Percentiles rank a stretch among this genome's conserved stretches.
These are phyloP conservation scores for Selenia dentaria DNA, from an alignment of 2,888 invertebrate genomes.

Conservation along the genomic window DNA sequence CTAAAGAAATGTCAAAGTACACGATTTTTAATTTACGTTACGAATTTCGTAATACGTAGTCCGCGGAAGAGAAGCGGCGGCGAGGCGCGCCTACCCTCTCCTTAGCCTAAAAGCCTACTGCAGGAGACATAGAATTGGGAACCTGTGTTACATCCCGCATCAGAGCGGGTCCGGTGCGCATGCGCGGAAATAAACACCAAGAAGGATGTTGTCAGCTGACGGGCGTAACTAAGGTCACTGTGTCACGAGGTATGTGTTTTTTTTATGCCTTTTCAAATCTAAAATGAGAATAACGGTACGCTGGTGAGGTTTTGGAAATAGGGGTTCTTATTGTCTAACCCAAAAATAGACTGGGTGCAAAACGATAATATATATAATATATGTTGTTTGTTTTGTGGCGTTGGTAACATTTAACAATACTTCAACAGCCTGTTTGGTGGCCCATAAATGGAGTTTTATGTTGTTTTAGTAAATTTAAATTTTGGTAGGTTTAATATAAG, in stretches of 20 bases:
- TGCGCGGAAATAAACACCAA: constrained; percentile 49
- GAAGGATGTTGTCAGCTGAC: constrained; percentile 70
- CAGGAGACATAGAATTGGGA: constrained; percentile 50
- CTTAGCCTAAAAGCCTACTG: constrained; percentile 56
- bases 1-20: constrained; percentile 6
- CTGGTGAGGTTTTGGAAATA: too few relatives aligned
- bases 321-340: too few relatives aligned
- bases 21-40: constrained; percentile 24
- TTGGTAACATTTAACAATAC: too few relatives aligned
- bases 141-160: constrained; percentile 65
- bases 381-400: too few relatives aligned
- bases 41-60: constrained; percentile 18
- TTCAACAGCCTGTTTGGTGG: too few relatives aligned
- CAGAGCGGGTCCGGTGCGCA: constrained; percentile 51
- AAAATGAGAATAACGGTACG: constrained; percentile 13
- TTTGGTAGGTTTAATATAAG: too few relatives aligned
- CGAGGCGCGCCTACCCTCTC: constrained; percentile 43
- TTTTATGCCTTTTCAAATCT: constrained; percentile 7
- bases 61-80: constrained; percentile 21
- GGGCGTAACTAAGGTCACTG: constrained; percentile 72
- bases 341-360: too few relatives aligned
- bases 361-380: too few relatives aligned
- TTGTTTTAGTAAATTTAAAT: too few relatives aligned
- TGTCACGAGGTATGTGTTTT: constrained; percentile 53
- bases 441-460: too few relatives aligned